These are phyloP conservation scores for Adoxophyes honmai DNA, from an alignment of 1,140 invertebrate genomes.

Conservation along the genomic window DNA sequence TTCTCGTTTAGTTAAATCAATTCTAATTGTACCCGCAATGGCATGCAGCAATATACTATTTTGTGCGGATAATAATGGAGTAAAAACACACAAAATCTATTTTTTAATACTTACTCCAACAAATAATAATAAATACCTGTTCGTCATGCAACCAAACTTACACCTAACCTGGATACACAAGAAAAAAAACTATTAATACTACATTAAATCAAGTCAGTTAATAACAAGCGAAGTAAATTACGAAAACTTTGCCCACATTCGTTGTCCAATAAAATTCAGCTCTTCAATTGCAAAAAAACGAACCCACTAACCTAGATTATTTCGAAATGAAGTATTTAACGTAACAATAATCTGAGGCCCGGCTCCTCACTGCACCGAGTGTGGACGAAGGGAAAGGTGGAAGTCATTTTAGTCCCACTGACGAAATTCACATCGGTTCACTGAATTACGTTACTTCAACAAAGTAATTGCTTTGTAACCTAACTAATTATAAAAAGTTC, in stretches of 20 bases:
- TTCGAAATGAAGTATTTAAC: slow-evolving; percentile 12
- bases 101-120: no score
- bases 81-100: no score
- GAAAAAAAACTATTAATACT: neutral
- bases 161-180: no score
- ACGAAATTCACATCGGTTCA: neutral
- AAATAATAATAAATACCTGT: no score
- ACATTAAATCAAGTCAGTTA: slow-evolving; percentile 1
- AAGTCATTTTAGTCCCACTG: neutral
- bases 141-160: no score
- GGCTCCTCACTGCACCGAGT: neutral
- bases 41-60: no score
- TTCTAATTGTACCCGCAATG: no score
- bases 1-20: no score
- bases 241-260: neutral
- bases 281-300: neutral
- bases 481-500: no score
- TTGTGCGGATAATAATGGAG: no score
- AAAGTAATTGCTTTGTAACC: neutral
- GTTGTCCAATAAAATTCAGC: neutral
- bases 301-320: slow-evolving; percentile 27
- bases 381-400: neutral
- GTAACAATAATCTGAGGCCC: neutral
- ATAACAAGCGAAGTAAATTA: neutral
- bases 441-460: neutral